Percentiles rank a stretch among this genome's conserved stretches.
Conservation (phyloP, 2,888 invertebrate species). For the Sinodicranocentrus sp. region DNA sequence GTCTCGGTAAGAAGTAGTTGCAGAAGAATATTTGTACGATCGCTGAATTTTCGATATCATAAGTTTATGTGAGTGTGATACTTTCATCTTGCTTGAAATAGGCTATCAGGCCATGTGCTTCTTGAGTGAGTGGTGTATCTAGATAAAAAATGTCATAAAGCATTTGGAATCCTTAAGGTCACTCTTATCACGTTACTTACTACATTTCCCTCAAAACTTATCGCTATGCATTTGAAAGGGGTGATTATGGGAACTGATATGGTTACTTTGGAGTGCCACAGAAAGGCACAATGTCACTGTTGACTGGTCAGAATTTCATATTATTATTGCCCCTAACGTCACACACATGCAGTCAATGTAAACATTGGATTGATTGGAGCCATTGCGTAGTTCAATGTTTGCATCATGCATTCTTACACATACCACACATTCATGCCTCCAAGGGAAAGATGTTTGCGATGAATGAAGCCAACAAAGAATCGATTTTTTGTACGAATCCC, state of each 20-base stretch:
- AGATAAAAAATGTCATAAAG: not conserved
- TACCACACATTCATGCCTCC: no score
- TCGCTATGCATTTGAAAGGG: slow-evolving; percentile 3
- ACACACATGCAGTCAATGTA: not conserved
- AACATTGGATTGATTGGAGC: no score
- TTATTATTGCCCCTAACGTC: not conserved
- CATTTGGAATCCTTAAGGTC: slow-evolving; percentile 43
- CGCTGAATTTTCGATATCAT: not conserved
- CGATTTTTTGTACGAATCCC: no score
- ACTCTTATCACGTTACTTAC: slow-evolving; percentile 32
- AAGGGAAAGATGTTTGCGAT: no score
- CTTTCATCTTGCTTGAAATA: slow-evolving; percentile 30
- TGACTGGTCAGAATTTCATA: not conserved
- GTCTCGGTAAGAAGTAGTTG: not conserved
- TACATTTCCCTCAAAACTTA: not conserved
- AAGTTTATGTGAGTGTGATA: not conserved
- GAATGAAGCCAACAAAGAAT: no score
- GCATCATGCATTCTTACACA: no score
- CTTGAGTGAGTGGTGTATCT: not conserved
- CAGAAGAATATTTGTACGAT: not conserved
- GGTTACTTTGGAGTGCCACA: not conserved
- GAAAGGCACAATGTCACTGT: slow-evolving; percentile 33
- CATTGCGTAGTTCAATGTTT: no score
- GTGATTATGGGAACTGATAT: slow-evolving; percentile 40
- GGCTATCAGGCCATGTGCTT: slow-evolving; percentile 35